Evolutionary conservation across 1,140 invertebrate species (phyloP), one percentile per base, ranked within the genome.

Genomic region (Drosophila lacteicornis): DNA sequence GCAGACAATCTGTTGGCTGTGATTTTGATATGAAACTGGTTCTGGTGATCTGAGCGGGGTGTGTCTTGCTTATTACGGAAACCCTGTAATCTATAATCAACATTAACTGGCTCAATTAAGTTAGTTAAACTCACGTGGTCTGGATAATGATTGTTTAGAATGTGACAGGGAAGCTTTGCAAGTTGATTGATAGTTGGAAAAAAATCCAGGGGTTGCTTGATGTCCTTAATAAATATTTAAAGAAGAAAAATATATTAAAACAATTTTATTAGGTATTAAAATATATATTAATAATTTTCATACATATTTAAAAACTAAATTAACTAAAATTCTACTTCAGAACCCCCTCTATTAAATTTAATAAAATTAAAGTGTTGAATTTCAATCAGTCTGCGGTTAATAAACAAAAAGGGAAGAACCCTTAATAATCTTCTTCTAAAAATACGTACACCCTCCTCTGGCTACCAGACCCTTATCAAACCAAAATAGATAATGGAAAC

Each of bases 381-480:
- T 53, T 15, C 2, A 19, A 19, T 4, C 12, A 13, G 3, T 6
- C 12, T n/a, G 4, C 12, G 38, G 38, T 40, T 5, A 40, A 40
- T 12, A 40, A 1, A 30, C n/a, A 17, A 17, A 51, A 30, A 51
- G 30, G 6, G 27, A 30, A 30, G 27, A 51, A 4, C 1, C 17
- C 3, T 15, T 13, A 25, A 30, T 58, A 9, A 17, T n/a, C 0
- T 13, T 9, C 15, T 43, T 22, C 13, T 15, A 1, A 12, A n/a
- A 12, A 19, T 27, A 7, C 22, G 5, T 40, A 22, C 38, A 9
- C 13, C 36, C 4, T 40, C 33, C 53, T 40, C 12, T 7, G 0
- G 13, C 33, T n/a, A 57, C 2, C 9, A n/a, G 36, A 69, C 66
- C 66, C 66, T 69, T 67, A 53, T 67, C 66, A 69, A 67, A 17